Base-by-base conservation (phyloP, 2,113 vertebrate genomes). In the Poecile atricapillus region DNA sequence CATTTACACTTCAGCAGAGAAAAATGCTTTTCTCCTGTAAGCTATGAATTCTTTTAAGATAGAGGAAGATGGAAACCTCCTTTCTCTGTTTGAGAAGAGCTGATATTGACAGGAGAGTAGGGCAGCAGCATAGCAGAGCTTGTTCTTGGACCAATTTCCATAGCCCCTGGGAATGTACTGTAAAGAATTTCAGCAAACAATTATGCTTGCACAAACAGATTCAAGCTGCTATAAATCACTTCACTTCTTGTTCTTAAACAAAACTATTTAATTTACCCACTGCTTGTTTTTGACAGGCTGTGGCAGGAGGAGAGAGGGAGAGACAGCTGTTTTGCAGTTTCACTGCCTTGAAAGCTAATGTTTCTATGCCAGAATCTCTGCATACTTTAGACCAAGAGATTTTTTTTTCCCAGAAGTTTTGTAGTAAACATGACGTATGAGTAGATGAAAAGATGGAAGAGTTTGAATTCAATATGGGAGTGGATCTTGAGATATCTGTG, bases 111-210 rank as follows among this genome's bases (percentile, higher is more conserved):
- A 89, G 79, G 5, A 67, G 33, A 90, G 22, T 37, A 65, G 33
- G 41, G 58, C 58, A 79, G 53, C 62, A 82, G 87, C 60, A 81
- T 10, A 70, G 35, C 69, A 84, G 59, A 71, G 41, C 39, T 90
- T 77, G 60, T 75, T 95, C 77, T 86, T 89, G 81, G 62, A 91
- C 53, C n/a, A 24, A 71, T 91, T 94, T 92, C 81, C 91, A 93
- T 79, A 85, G 83, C 91, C 69, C n/a, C n/a, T 25, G 78, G 83
- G 81, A 95, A 93, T 5, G 20, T 46, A 84, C 58, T 47, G 65
- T 87, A 94, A 94, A 87, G 91, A 84, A 89, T 89, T 83, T 77
- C 83, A 84, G 75, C 67, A 86, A 95, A 94, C 73, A 94, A 89
- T 75, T 89, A 79, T 33, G 69, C 81, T 89, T 93, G 69, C 87